Evolutionary conservation across 2,797 vertebrate genomes (phyloP), one percentile per base, ranked within the genome.

Genomic region (Sarcoramphus papa): DNA sequence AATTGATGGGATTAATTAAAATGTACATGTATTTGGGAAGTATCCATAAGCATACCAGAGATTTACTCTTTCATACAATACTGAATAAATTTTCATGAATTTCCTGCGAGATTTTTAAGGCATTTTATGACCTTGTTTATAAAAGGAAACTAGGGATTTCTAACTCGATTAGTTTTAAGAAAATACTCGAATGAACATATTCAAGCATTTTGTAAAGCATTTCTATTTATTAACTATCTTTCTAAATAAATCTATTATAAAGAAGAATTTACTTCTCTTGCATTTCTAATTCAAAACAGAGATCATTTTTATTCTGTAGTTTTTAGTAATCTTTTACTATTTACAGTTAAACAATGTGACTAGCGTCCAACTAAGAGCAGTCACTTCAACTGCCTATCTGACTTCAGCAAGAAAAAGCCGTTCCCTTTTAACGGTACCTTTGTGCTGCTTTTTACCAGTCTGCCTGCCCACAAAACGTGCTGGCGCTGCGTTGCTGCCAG

Each of bases 1-100:
- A 93, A 94, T 93, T 95, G 95, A 95, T 94, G 85, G 85, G 67
- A 90, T 93, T 96, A 95, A 95, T 96, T 97, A 93, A 96, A 93
- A 88, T 87, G 78, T 91, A 67, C 77, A 92, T 28, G 67, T 89
- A 19, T 74, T 93, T 77, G 47, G 65, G 80, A 87, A 76, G 82
- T 76, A 89, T 92, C 86, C 74, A 45, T 77, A 79, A 69, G 50
- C 72, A 72, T 70, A 86, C 10, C 73, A 83, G 69, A 91, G 85
- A 90, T 95, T 81, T 94, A 62, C 73, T 93, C 75, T 88, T 83
- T 93, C 73, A 17, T 47, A 80, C 31, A 43, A 16, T n/a, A 23
- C n/a, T 92, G 92, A 82, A 89, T 93, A 85, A 59, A 85, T 95
- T 88, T 83, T 82, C 77, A 79, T 79, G 27, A 68, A 76, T 94